Base-by-base conservation (phyloP, 2,888 invertebrate species). In the Zonitis immaculata region DNA sequence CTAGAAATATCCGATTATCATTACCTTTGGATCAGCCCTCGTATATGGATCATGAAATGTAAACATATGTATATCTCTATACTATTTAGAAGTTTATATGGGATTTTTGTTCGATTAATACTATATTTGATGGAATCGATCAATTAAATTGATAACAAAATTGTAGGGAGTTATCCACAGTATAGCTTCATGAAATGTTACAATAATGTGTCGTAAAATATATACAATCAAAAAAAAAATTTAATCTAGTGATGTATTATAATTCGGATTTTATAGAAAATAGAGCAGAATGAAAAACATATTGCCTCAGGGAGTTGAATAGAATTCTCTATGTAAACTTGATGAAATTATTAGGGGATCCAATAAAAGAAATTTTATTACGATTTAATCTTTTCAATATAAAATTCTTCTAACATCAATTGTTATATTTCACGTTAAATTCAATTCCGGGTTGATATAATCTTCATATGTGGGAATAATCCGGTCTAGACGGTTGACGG, bases 151-250 rank as follows among this genome's bases (percentile, higher is more conserved):
- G 20, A 39, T 39, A n/a, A 6, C 11, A 39, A 11, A 39, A 18
- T 18, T 11, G 16, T 39, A 20, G 11, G 3, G 39, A 51, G 51
- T 54, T 54, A 51, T 51, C 54, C 48, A 49, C n/a, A n/a, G n/a
- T 52, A 56, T 52, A 49, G 56, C 50, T 30, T 52, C 51, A 54
- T 62, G 57, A 62, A 52, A 52, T 57, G 57, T 55, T 56, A 60
- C 52, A 51, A 49, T 51, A 35, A 53, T 47, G 39, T 18, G 18
- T 59, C 52, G 51, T 58, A 59, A 60, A 60, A 54, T n/a, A 44
- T 50, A 49, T 55, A 57, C 59, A 63, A 59, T 63, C 59, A 59
- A 58, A 63, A 49, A 49, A 46, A 35, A 9, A n/a, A 4, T 11
- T 6, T 20, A n/a, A 39, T 39, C 20, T n/a, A 8, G 3, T 18